phyloP scores from a whole-genome alignment of 2,797 vertebrate species.

The Chloroceryle inda region DNA sequence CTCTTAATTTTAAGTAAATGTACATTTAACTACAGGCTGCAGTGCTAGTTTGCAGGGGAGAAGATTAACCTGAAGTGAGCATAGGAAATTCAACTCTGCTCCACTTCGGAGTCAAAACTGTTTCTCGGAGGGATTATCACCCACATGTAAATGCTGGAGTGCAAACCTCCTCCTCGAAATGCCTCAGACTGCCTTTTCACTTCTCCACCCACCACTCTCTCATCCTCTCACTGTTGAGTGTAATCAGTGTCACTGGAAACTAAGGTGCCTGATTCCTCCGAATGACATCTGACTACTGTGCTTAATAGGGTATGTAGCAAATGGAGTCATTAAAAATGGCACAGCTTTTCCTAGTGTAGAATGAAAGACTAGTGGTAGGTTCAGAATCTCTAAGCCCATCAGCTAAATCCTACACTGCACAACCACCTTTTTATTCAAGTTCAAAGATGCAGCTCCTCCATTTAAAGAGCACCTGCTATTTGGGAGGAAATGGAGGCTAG shows the following conservation, averaged over 20 bases:
- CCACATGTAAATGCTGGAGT: conserved; percentile 25
- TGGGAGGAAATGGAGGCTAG: conserved; percentile 70
- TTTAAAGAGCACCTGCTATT: conserved; percentile 37
- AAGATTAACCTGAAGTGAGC: neutral
- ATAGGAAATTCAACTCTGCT: neutral
- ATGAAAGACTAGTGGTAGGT: conserved; percentile 64
- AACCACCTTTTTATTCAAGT: conserved; percentile 53
- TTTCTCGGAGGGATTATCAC: conserved; percentile 42
- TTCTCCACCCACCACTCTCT: conserved; percentile 54
- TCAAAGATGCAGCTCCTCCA: conserved; percentile 65
- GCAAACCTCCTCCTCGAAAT: conserved; percentile 48
- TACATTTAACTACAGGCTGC: neutral
- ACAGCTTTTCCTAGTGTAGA: conserved; percentile 57
- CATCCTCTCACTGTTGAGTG: conserved; percentile 35
- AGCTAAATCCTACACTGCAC: conserved; percentile 55
- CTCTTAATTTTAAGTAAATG: neutral
- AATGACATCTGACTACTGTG: conserved; percentile 62
- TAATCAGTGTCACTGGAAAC: conserved; percentile 64
- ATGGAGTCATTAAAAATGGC: conserved; percentile 55
- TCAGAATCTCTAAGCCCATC: conserved; percentile 65
- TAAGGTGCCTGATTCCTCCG: conserved; percentile 9
- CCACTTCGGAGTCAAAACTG: conserved; percentile 14
- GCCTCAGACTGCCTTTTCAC: conserved; percentile 47
- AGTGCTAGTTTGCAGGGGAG: neutral
- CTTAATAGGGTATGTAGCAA: conserved; percentile 65